A percentile compares a stretch with the other conserved stretches of the same genome.
Evolutionary conservation across 1,140 invertebrate genomes (phyloP).

Genomic region (Sminthurides bifidus): DNA sequence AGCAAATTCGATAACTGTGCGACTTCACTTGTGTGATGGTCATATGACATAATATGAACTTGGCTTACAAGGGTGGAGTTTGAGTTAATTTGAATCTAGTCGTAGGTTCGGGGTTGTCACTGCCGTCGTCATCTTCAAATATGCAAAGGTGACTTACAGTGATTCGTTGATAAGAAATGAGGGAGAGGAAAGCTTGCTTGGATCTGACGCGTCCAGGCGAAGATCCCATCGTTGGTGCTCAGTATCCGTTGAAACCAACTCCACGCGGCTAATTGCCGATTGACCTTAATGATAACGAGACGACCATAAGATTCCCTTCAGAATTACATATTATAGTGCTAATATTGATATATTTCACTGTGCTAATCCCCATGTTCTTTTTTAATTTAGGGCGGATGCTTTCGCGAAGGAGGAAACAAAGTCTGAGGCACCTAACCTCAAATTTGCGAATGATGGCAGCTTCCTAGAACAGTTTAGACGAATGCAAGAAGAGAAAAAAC

Average conservation of each 20-base stretch:
- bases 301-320: neutral
- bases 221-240: neutral
- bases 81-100: constrained; percentile 31
- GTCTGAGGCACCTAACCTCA: neutral
- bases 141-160: constrained; percentile 29
- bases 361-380: constrained; percentile 1
- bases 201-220: neutral
- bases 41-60: neutral
- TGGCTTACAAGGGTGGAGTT: constrained; percentile 13
- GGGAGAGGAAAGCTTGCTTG: neutral
- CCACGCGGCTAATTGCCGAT: neutral
- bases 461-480: constrained; percentile 67
- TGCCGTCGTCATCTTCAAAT: constrained; percentile 26
- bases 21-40: too few relatives aligned
- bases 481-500: constrained; percentile 36
- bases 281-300: constrained; percentile 1
- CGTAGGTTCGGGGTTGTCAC: constrained; percentile 22
- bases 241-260: neutral
- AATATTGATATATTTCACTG: too few relatives aligned
- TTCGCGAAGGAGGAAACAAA: neutral
- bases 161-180: neutral
- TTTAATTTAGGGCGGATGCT: constrained; percentile 1
- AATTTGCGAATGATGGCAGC: constrained; percentile 67
- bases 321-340: too few relatives aligned
- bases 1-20: too few relatives aligned